phyloP scores from a whole-genome alignment of 2,888 invertebrate genomes.

The Xestia ashworthii region DNA sequence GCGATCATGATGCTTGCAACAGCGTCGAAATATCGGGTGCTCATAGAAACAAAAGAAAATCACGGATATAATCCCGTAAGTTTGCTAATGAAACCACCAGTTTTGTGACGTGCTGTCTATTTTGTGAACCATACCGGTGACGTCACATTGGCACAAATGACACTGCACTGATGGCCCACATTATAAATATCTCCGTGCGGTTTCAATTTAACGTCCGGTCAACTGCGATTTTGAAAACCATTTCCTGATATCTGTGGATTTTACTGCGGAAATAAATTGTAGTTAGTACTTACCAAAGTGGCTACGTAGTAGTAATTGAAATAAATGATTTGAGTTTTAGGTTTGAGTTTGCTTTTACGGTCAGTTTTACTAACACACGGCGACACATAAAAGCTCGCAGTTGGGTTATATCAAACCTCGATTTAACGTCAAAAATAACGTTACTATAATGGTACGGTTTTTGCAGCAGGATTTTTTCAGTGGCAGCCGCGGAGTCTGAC shows the following conservation, averaged over 20 bases:
- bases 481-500: no score
- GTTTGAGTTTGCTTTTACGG: no score
- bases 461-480: no score
- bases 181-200: constrained; percentile 30
- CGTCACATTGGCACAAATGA: constrained; percentile 16
- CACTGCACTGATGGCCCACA: constrained; percentile 19
- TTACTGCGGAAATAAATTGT: constrained; percentile 19
- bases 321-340: no score
- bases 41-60: no score
- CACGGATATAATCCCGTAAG: no score
- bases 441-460: no score
- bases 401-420: not conserved
- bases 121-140: not conserved
- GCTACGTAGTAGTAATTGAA: no score
- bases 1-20: no score
- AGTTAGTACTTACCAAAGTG: not conserved
- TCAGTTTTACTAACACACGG: not conserved
- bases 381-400: not conserved
- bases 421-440: not conserved
- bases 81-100: not conserved
- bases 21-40: no score
- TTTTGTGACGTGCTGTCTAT: not conserved
- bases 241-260: constrained; percentile 30
- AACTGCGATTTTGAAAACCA: constrained; percentile 35
- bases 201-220: constrained; percentile 37